Conservation (phyloP, 2,888 invertebrate genomes). For the Encarsia formosa region DNA sequence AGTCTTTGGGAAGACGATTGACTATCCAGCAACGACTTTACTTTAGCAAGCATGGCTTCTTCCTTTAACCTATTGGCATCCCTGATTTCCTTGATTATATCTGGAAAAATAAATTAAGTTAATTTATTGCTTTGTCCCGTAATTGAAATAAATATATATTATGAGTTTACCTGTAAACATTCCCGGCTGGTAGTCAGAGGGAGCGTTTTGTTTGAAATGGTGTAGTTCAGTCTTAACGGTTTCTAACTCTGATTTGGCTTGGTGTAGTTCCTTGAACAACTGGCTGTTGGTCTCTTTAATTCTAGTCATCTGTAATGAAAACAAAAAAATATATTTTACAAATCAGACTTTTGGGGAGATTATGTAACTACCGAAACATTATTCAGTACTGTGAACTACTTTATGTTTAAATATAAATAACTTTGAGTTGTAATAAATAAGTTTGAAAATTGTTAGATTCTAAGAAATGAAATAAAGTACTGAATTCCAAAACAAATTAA, state of each 20-base stretch:
- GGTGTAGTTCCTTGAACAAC: conserved; percentile 70
- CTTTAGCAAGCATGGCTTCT: conserved; percentile 44
- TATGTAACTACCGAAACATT: no score
- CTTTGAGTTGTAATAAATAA: neutral
- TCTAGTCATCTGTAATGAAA: conserved; percentile 46
- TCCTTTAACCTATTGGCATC: conserved; percentile 47
- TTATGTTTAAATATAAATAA: no score
- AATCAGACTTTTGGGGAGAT: no score
- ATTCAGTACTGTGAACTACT: no score
- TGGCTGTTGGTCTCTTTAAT: conserved; percentile 71
- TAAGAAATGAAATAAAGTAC: no score
- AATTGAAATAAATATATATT: neutral
- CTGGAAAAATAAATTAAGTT: conserved; percentile 29
- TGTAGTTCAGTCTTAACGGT: conserved; percentile 41
- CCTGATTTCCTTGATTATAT: conserved; percentile 48
- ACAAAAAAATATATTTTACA: neutral
- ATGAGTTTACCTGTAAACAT: conserved; percentile 44
- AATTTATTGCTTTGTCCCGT: no score
- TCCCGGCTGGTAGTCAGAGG: conserved; percentile 48
- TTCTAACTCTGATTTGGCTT: conserved; percentile 63
- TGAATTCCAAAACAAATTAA: no score
- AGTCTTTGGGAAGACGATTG: conserved; percentile 37
- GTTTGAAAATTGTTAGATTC: no score
- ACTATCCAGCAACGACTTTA: conserved; percentile 43
- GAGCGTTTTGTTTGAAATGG: conserved; percentile 38